Evolutionary conservation across 2,888 invertebrate genomes (phyloP), one percentile per base, ranked within the genome.

Genomic region (Criorhina ranunculi): DNA sequence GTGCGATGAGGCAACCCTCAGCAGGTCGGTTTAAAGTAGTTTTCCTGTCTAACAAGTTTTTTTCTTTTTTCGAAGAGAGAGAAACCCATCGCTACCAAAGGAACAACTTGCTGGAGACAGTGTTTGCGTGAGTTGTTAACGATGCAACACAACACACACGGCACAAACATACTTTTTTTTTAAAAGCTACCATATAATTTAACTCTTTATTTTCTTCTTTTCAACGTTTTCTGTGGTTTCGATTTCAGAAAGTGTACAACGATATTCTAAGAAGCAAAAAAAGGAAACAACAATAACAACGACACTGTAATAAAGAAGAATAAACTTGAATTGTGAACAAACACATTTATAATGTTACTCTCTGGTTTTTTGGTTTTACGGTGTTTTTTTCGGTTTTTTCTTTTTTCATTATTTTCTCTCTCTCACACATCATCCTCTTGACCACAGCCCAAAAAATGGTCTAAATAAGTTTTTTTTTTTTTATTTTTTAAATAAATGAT

Each of bases 401-500:
- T n/a, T n/a, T n/a, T n/a, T n/a, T n/a, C n/a, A n/a, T n/a, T n/a
- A n/a, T n/a, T n/a, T n/a, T 66, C 64, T 73, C 42, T 73, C 69
- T 60, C 66, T 19, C 66, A 24, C 24, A 24, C 66, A 7, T 37
- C 67, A 73, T 70, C 19, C 46, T 80, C 62, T 55, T 76, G 87
- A 86, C 87, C 87, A 87, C 87, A 87, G 87, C 87, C 87, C 87
- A 83, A 87, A 87, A 77, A 70, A 49, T 72, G 62, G 66, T 76
- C 69, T 66, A 80, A 81, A 80, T 53, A 49, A 7, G 62, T 31
- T 24, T 2, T 11, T 6, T 53, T 57, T 67, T 35, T 53, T 44
- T 69, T 35, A 49, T 42, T 40, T 55, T 55, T n/a, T 15, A 9
- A 42, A 35, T 40, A 24, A 15, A 69, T 31, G 15, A 24, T 24